Evolutionary conservation across 2,797 vertebrate genomes (phyloP), one percentile per base, ranked within the genome.

Genomic region (Sebastes taczanowskii): DNA sequence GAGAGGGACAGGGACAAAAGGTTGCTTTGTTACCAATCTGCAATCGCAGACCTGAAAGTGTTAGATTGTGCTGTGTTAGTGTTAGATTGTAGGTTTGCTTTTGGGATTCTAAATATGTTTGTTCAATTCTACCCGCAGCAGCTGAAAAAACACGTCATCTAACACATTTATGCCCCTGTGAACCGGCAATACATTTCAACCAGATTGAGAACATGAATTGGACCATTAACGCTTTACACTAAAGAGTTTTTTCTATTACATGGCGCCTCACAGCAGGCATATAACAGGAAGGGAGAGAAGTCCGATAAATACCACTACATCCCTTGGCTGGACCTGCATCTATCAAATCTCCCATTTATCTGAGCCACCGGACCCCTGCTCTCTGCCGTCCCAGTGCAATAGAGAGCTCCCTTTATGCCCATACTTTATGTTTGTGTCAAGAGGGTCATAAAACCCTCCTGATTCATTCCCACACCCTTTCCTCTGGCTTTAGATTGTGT

Each of bases 341-440:
- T 16, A 82, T 86, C 62, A 88, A 83, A 87, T 49, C 65, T 80
- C 27, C 79, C 20, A 82, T 90, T 83, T 87, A 84, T 92, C 65
- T 76, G 71, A 80, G 69, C 79, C 76, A 77, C 78, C 62, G 77
- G 61, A 71, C 38, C 32, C 38, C 68, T 65, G 34, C 59, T 70
- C 49, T 71, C 81, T 20, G 38, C 55, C 9, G 38, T 61, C 61
- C 72, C 34, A 55, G 55, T 22, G 72, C 61, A 84, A 84, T 63
- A 80, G 62, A 82, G 73, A 84, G 63, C 55, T 89, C 69, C 77
- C 59, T 78, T 89, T 84, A 86, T 75, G 75, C 20, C 35, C 65
- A 78, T 82, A 82, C 69, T 92, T 92, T 86, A 92, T 88, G 82
- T 35, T 16, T 60, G 60, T 81, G 85, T 90, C 88, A 87, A 49